phyloP scores from a whole-genome alignment of 2,113 vertebrate species.

The Phoenicopterus ruber region DNA sequence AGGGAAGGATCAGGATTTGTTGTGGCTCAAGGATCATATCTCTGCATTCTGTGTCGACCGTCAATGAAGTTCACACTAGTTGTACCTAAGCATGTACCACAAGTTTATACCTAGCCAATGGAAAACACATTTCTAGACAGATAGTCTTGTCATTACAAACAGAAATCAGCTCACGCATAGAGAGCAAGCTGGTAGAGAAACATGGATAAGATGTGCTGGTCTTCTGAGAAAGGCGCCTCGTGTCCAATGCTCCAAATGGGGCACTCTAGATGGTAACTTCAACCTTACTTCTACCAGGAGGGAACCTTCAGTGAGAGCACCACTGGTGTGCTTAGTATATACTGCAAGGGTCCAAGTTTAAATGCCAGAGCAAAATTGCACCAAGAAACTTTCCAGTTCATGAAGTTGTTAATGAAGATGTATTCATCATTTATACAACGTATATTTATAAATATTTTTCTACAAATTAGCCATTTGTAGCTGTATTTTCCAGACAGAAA shows the following conservation, averaged over 20 bases:
- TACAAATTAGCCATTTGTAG: neutral
- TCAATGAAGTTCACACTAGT: neutral
- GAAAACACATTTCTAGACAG: neutral
- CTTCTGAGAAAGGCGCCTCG: neutral
- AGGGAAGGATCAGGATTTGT: neutral
- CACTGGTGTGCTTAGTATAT: neutral
- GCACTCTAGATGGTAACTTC: neutral
- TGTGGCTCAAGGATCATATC: neutral
- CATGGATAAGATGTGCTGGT: neutral
- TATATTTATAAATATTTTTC: neutral
- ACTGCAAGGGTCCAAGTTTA: neutral
- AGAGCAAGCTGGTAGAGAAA: neutral
- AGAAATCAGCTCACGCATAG: neutral
- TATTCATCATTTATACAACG: neutral
- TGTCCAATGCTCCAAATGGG: neutral
- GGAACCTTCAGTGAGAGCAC: neutral
- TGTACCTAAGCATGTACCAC: neutral
- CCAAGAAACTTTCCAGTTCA: neutral
- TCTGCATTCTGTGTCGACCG: accelerated
- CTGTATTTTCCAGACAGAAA: neutral
- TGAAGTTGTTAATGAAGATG: neutral
- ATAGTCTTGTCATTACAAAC: neutral
- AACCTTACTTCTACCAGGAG: neutral
- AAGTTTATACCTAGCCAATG: neutral
- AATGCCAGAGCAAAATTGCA: neutral